Base-by-base conservation (phyloP, 2,113 vertebrate genomes). In the Procavia capensis region DNA sequence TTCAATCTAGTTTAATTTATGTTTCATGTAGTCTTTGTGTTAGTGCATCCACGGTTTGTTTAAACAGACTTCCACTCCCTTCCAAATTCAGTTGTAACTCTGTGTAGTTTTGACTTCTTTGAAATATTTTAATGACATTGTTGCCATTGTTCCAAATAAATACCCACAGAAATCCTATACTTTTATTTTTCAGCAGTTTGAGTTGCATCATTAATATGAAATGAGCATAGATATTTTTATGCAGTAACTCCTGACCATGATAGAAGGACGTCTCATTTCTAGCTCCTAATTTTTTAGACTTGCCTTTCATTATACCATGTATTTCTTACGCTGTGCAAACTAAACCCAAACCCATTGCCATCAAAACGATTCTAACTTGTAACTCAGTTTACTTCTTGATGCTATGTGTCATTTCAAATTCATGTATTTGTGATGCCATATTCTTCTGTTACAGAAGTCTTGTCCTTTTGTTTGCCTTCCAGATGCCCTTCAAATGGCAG, bases 1-100 rank as follows among this genome's bases (percentile, higher is more conserved):
- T 96, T 94, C 94, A 86, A 61, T 96, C 89, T 41, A 82, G 68
- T 88, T 93, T 90, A 68, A 79, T 76, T 92, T 78, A 54, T 75
- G 76, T 92, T 92, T 92, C 39, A 68, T 64, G 75, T 5, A 61
- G 25, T 20, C 43, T 91, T 93, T 91, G 24, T 43, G 81, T 78
- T 75, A 90, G n/a, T 92, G 36, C 57, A 70, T 68, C 61, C 31
- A 57, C 1, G 6, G 24, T 79, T 92, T 94, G 1, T 95, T 92
- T 96, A 72, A 97, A 85, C 59, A 75, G 27, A 31, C 20, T 88
- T 90, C 61, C 36, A 82, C 45, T 78, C n/a, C 79, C 20, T 41
- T 91, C 45, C 22, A 24, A 31, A 96, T 76, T 95, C 4, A 57
- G 29, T 54, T 64, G 14, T 82, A 90, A 95, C 10, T 86, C 92